phyloP scores from a whole-genome alignment of 1,140 invertebrate species.

The Zaprionus vittiger region DNA sequence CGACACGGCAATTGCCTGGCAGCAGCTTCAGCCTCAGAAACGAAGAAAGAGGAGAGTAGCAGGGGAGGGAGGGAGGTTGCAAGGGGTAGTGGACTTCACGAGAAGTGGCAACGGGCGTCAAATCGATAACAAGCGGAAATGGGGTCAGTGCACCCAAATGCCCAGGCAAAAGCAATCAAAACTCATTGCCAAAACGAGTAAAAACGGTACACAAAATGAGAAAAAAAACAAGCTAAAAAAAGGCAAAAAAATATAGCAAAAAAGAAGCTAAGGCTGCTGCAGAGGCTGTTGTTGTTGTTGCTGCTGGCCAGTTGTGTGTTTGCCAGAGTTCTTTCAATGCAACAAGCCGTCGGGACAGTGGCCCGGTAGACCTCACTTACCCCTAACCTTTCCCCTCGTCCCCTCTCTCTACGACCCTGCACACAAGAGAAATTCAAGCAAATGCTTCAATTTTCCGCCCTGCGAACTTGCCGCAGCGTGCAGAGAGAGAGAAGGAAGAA shows the following conservation, averaged over 20 bases:
- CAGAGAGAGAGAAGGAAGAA: constrained; percentile 4
- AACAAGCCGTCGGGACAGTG: constrained; percentile 29
- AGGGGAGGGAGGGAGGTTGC: constrained; percentile 26
- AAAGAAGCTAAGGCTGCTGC: constrained; percentile 3
- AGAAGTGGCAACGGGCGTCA: constrained; percentile 42
- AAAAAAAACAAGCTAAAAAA: constrained; percentile 10
- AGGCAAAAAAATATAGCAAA: not conserved
- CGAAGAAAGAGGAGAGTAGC: constrained; percentile 4
- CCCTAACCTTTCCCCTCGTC: not conserved
- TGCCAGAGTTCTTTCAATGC: constrained; percentile 61
- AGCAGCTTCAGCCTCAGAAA: not conserved
- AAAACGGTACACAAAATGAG: constrained; percentile 30
- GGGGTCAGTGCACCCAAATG: constrained; percentile 79
- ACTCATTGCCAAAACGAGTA: constrained; percentile 76
- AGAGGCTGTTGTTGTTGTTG: not conserved
- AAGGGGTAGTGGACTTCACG: not conserved
- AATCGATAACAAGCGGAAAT: constrained; percentile 81
- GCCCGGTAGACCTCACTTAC: not conserved
- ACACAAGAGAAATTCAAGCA: constrained; percentile 43
- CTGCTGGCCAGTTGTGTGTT: constrained; percentile 34
- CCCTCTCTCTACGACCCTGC: not conserved
- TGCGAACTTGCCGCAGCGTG: constrained; percentile 58
- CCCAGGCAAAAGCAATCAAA: constrained; percentile 79
- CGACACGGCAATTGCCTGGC: constrained; percentile 55
- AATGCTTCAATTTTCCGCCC: constrained; percentile 78